Evolutionary conservation across 2,113 vertebrate genomes (phyloP), one percentile per base, ranked within the genome.

Genomic region (Xyliphius kryptos): DNA sequence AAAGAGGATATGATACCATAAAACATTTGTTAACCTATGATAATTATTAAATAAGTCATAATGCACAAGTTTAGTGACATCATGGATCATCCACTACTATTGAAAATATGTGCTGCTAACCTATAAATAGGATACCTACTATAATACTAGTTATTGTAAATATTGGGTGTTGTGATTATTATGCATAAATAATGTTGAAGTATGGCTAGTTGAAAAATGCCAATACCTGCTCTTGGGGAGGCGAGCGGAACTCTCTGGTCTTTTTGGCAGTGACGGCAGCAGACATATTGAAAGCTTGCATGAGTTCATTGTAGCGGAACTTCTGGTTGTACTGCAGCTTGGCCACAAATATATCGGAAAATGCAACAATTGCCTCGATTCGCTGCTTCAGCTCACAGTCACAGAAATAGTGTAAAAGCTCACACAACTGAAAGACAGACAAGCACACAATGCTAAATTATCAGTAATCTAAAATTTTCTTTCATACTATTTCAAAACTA

Each of bases 261-360:
- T 98, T 97, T 72, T 91, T 91, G 78, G 95, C 95, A 0, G 95
- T 98, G 71, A 97, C 75, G 48, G 95, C 95, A 1, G 95, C 95
- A 10, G 95, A 97, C 95, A 98, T 97, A 80, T 97, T 95, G 75
- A 98, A 76, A 19, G 95, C 95, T 79, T 80, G 89, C 95, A 98
- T 98, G 67, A 98, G 88, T 74, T 98, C 93, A 14, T 94, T 90
- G 77, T 98, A 98, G 46, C 95, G 91, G 72, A 91, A 97, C 80
- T 95, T 97, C 85, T 98, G 95, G 76, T 98, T 98, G 63, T 77
- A 90, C 72, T 98, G 95, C 59, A 98, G 80, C 84, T 95, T 96
- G 69, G 92, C 93, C 14, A 98, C 95, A 1, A 90, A 98, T 50
- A 69, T 82, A 81, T 98, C 95, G 0, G 95, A 93, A 76, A 98